Evolutionary conservation across 1,140 invertebrate species (phyloP), one percentile per base, ranked within the genome.

Genomic region (Phymorhynchus buccinoides): DNA sequence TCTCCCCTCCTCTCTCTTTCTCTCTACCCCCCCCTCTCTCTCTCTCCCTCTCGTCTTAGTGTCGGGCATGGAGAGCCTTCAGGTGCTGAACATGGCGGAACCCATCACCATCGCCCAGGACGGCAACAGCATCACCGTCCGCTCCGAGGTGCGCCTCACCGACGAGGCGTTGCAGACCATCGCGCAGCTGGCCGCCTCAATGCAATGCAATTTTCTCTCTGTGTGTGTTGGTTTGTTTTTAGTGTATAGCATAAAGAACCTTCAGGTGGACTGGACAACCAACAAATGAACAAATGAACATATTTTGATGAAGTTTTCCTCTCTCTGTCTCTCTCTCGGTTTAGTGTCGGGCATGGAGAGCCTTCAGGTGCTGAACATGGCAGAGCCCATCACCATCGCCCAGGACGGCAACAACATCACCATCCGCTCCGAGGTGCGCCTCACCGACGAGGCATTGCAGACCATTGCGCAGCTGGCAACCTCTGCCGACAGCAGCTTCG

Each of bases 401-500:
- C 80, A 84, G 18, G 56, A 79, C 18, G 56, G 39, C 16, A 83
- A 81, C 48, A 80, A 79, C 37, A 83, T 87, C 37, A 84, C 83
- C 39, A 82, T 87, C 32, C 84, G 80, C 52, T 68, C 83, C 27
- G 86, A 87, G 56, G 85, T 84, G 9, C 77, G 32, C 12, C 84
- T 88, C 14, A 79, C 87, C 7, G 85, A 82, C 9, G 87, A 86
- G 66, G 83, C 85, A 12, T 81, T 88, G 4, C 83, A 84, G n/a
- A 86, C 83, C 37, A 86, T 86, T 22, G 87, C 87, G 9, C 83
- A 86, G 80, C 37, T 88, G 18, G 87, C 87, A 30, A 83, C 71
- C n/a, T n/a, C n/a, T n/a, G n/a, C n/a, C n/a, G n/a, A n/a, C n/a
- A n/a, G n/a, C 62, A 66, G 9, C n/a, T n/a, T n/a, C n/a, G n/a